A percentile compares a stretch with the other conserved stretches of the same genome.
Evolutionary conservation across 2,797 vertebrate species (phyloP).

Genomic region (Gymnoscopelus braueri): DNA sequence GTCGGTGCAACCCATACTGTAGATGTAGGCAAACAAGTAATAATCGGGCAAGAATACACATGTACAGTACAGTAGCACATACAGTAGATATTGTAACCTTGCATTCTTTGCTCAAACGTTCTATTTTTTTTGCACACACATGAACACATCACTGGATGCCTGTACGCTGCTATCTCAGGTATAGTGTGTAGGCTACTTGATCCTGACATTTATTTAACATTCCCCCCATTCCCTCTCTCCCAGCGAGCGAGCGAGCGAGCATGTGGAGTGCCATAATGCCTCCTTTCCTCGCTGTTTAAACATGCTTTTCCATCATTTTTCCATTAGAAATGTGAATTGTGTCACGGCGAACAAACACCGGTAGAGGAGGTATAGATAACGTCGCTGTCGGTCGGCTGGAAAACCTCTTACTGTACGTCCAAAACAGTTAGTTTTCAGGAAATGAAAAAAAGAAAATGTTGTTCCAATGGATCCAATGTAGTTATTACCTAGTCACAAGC

Average conservation of each 20-base stretch:
- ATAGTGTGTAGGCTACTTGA: constrained; percentile 43
- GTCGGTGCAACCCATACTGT: not conserved
- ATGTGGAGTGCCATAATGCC: constrained; percentile 46
- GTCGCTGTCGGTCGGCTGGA: too few species aligned
- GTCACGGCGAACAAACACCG: constrained; percentile 64
- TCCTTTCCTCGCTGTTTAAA: constrained; percentile 63
- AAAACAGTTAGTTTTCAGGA: too few species aligned
- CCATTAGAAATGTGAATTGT: constrained; percentile 66
- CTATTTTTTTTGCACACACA: constrained; percentile 4
- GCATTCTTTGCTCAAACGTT: constrained; percentile 19
- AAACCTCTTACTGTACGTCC: too few species aligned
- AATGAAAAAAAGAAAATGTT: too few species aligned
- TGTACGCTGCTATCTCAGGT: constrained; percentile 51
- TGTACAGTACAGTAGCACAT: too few species aligned
- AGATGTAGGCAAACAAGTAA: constrained; percentile 32
- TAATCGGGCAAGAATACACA: not conserved
- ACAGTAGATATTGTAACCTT: constrained; percentile 32
- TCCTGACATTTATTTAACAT: constrained; percentile 77
- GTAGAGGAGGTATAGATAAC: constrained; percentile 63
- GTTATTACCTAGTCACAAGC: too few species aligned
- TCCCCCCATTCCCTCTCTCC: constrained; percentile 42
- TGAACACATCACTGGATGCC: constrained; percentile 24
- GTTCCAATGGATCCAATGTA: too few species aligned
- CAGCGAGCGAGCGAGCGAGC: constrained; percentile 24
- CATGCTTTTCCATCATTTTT: constrained; percentile 48